Evolutionary conservation across 2,888 invertebrate genomes (phyloP).

Genomic region (Metellina segmentata): DNA sequence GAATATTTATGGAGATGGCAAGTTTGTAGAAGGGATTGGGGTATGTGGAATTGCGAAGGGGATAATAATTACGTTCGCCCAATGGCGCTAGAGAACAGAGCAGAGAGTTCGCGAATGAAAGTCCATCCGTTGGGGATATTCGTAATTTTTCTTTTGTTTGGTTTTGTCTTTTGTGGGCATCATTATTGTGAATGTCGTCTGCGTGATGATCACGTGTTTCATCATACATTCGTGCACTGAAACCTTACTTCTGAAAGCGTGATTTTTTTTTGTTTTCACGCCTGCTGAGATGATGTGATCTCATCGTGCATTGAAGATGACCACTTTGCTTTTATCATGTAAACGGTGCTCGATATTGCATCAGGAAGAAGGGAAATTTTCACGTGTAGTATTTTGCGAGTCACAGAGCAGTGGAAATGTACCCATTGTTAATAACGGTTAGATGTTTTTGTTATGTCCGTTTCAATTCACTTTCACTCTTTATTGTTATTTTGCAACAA

Average conservation of each 20-base stretch:
- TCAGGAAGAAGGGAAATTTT: background rate
- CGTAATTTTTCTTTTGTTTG: background rate
- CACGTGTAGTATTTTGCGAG: background rate
- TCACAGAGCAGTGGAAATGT: background rate
- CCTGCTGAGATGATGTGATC: background rate
- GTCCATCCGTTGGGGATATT: background rate
- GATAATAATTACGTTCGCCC: background rate
- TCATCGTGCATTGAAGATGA: background rate
- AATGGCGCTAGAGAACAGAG: background rate
- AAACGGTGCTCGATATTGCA: background rate
- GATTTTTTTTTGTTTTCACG: background rate
- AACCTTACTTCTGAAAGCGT: background rate
- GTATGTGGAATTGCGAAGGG: background rate
- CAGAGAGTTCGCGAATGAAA: background rate
- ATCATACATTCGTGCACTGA: background rate
- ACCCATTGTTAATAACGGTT: background rate
- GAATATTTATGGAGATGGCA: background rate
- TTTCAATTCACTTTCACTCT: too few species aligned
- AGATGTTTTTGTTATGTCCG: background rate
- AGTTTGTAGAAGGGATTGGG: too few species aligned
- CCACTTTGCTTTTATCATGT: background rate
- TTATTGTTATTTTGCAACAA: too few species aligned
- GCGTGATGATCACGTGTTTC: constrained; percentile 46
- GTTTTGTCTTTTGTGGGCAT: constrained; percentile 9
- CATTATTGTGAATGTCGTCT: constrained; percentile 8